phyloP scores from a whole-genome alignment of 2,888 invertebrate genomes.

The Caenorhabditis angaria region DNA sequence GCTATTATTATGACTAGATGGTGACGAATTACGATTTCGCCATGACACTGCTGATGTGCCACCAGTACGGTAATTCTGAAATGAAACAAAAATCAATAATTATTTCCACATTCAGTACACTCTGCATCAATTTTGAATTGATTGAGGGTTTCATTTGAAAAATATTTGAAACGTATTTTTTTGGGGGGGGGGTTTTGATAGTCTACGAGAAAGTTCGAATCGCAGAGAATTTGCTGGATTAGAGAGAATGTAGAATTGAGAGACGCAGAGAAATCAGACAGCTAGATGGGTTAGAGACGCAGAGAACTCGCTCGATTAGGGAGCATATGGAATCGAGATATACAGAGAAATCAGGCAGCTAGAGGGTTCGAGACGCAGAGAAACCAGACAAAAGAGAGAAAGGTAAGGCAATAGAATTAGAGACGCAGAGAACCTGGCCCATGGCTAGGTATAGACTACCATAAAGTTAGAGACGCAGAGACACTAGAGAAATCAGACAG shows the following conservation, averaged over 20 bases:
- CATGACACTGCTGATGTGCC: conserved; percentile 21
- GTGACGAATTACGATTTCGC: conserved; percentile 43
- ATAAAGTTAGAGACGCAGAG: background rate
- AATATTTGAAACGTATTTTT: conserved; percentile 2
- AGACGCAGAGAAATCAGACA: no score
- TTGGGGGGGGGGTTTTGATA: background rate
- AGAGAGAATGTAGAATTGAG: no score
- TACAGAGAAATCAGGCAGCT: background rate
- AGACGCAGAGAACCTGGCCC: background rate
- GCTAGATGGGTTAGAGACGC: background rate
- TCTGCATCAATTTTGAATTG: background rate
- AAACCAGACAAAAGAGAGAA: no score
- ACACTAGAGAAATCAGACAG: background rate
- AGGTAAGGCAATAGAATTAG: background rate
- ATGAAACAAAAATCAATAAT: background rate
- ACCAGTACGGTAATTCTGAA: conserved; percentile 33
- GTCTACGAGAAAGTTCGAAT: no score
- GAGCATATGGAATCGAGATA: background rate
- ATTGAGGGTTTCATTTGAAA: background rate
- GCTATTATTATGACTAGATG: conserved; percentile 23
- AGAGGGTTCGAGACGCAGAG: background rate
- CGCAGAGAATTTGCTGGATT: no score
- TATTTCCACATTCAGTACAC: background rate
- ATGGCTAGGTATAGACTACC: no score
- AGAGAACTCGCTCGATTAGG: background rate